phyloP scores from a whole-genome alignment of 2,888 invertebrate species.

The Biston stratarius region DNA sequence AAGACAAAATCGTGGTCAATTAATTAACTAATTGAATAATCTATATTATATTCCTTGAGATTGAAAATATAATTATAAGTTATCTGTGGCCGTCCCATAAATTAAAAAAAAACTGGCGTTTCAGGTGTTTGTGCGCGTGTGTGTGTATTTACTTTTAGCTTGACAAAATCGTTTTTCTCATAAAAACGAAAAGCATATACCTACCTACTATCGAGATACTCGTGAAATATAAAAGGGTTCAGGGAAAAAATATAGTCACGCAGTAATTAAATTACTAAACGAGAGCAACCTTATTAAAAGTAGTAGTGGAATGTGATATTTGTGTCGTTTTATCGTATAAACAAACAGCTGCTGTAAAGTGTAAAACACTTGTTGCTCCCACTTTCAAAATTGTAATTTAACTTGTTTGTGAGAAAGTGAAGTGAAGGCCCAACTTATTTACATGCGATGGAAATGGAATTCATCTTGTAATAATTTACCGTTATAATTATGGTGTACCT shows the following conservation, averaged over 20 bases:
- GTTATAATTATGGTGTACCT: constrained; percentile 59
- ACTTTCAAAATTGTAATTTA: constrained; percentile 78
- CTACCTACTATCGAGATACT: background rate
- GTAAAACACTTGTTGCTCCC: constrained; percentile 71
- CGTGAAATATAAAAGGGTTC: background rate
- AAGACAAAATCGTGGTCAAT: too few relatives aligned
- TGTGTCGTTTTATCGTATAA: constrained; percentile 21
- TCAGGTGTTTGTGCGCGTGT: background rate
- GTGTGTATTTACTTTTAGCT: background rate
- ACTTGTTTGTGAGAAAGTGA: constrained; percentile 78
- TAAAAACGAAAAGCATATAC: background rate
- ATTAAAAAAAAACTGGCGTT: too few relatives aligned
- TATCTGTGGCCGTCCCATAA: too few relatives aligned
- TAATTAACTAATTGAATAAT: too few relatives aligned
- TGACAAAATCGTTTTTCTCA: background rate
- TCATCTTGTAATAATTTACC: constrained; percentile 71
- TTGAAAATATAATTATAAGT: too few relatives aligned
- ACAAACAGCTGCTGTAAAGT: constrained; percentile 51
- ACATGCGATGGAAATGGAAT: constrained; percentile 58
- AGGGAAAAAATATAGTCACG: background rate
- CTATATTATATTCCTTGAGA: too few relatives aligned
- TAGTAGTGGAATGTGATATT: constrained; percentile 33
- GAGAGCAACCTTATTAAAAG: constrained; percentile 22
- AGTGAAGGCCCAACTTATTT: constrained; percentile 70
- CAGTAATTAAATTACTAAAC: constrained; percentile 35